phyloP scores from a whole-genome alignment of 2,888 invertebrate genomes.

The Nowickia ferox region DNA sequence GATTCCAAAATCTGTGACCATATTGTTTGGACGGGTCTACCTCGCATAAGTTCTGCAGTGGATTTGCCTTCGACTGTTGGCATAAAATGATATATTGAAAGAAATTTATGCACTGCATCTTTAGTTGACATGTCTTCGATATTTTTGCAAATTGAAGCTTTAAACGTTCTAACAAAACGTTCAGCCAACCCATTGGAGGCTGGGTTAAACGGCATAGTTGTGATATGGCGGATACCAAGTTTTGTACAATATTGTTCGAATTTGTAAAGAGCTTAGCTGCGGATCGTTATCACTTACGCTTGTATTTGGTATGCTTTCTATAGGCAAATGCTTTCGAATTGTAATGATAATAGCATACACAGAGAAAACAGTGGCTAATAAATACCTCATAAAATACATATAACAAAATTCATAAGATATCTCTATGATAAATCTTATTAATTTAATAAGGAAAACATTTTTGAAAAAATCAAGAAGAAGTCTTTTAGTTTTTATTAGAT shows the following conservation, averaged over 20 bases:
- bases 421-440: no score
- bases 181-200: no score
- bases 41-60: constrained; percentile 55
- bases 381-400: no score
- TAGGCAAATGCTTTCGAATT: no score
- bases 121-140: constrained; percentile 46
- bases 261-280: neutral
- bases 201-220: constrained; percentile 1
- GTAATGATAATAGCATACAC: no score
- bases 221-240: neutral
- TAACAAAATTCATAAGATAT: no score
- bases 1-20: constrained; percentile 37
- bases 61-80: constrained; percentile 63
- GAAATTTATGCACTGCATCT: constrained; percentile 49
- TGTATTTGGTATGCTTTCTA: no score
- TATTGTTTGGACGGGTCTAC: constrained; percentile 40
- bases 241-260: neutral
- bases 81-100: constrained; percentile 62
- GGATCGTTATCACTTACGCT: neutral
- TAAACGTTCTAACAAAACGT: no score
- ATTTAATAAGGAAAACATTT: no score
- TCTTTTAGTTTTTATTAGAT: no score
- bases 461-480: no score
- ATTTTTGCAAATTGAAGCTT: constrained; percentile 34
- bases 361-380: no score